Percentiles rank a stretch among this genome's conserved stretches.
Conservation (phyloP, 1,140 invertebrate genomes). For the Drosophila rufa region DNA sequence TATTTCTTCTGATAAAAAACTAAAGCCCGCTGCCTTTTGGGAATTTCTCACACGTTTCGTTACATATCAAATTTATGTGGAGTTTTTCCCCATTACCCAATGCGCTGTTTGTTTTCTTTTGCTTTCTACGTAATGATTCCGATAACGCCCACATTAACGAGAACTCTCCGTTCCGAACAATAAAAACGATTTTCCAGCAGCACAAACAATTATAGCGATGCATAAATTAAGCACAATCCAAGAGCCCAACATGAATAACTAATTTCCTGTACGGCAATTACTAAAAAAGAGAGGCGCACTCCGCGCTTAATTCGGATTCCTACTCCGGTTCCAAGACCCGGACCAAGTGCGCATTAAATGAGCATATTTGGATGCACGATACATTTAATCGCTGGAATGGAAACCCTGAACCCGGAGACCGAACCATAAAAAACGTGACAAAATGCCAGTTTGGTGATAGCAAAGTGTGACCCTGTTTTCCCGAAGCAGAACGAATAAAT, state of each 20-base stretch:
- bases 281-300: slow-evolving; percentile 52
- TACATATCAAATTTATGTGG: slow-evolving; percentile 61
- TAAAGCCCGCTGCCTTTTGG: slow-evolving; percentile 43
- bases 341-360: slow-evolving; percentile 68
- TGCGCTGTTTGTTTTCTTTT: slow-evolving; percentile 16
- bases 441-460: slow-evolving; percentile 70
- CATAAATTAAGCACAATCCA: slow-evolving; percentile 68
- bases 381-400: slow-evolving; percentile 77
- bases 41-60: slow-evolving; percentile 76
- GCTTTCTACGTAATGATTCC: slow-evolving; percentile 32
- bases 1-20: slow-evolving; percentile 49
- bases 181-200: slow-evolving; percentile 74
- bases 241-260: slow-evolving; percentile 72
- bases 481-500: slow-evolving; percentile 41
- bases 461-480: slow-evolving; percentile 58
- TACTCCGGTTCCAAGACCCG: slow-evolving; percentile 50
- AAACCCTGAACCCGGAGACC: slow-evolving; percentile 9
- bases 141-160: slow-evolving; percentile 78
- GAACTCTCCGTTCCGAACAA: slow-evolving; percentile 59
- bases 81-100: background rate
- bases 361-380: slow-evolving; percentile 73
- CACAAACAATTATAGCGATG: slow-evolving; percentile 73
- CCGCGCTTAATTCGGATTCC: slow-evolving; percentile 41
- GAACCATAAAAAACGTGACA: slow-evolving; percentile 73
- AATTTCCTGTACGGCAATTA: slow-evolving; percentile 79